Conservation (phyloP, 2,888 invertebrate species). For the Dinocampus coccinellae region DNA sequence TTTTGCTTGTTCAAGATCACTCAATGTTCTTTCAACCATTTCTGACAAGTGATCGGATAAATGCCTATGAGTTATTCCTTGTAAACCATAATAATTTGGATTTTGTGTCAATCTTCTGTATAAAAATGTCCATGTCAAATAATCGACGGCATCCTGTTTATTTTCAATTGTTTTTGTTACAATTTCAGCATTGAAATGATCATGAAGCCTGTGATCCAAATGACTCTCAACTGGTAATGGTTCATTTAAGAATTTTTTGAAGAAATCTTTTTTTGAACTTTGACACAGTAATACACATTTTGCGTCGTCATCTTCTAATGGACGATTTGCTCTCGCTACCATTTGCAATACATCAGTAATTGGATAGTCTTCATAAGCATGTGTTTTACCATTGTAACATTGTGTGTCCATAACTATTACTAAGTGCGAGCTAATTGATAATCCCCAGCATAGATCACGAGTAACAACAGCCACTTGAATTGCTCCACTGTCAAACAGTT, state of each 20-base stretch:
- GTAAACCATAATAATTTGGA: constrained; percentile 99
- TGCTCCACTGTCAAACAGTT: constrained; percentile 93
- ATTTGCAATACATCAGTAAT: constrained; percentile 97
- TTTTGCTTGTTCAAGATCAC: constrained; percentile 94
- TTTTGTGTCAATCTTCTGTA: constrained; percentile 98
- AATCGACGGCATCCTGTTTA: constrained; percentile 99
- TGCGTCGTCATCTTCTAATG: constrained; percentile 91
- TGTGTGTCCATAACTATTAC: constrained; percentile 98
- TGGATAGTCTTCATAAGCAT: constrained; percentile 97
- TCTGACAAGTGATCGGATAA: constrained; percentile 98
- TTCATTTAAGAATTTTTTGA: constrained; percentile 97
- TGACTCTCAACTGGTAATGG: constrained; percentile 98
- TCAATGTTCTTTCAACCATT: constrained; percentile 94
- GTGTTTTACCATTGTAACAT: constrained; percentile 76
- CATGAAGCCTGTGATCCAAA: constrained; percentile 96
- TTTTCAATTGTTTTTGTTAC: constrained; percentile 99
- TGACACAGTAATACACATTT: constrained; percentile 98
- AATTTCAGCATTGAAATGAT: constrained; percentile 99
- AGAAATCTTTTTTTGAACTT: constrained; percentile 97
- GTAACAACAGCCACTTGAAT: constrained; percentile 94
- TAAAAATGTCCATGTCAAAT: constrained; percentile 98
- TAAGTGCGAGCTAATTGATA: constrained; percentile 92
- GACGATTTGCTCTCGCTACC: constrained; percentile 96
- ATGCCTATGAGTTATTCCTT: constrained; percentile 96
- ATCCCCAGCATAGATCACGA: constrained; percentile 91